phyloP scores from a whole-genome alignment of 1,140 invertebrate species.

The Rhizoglyphus robini region DNA sequence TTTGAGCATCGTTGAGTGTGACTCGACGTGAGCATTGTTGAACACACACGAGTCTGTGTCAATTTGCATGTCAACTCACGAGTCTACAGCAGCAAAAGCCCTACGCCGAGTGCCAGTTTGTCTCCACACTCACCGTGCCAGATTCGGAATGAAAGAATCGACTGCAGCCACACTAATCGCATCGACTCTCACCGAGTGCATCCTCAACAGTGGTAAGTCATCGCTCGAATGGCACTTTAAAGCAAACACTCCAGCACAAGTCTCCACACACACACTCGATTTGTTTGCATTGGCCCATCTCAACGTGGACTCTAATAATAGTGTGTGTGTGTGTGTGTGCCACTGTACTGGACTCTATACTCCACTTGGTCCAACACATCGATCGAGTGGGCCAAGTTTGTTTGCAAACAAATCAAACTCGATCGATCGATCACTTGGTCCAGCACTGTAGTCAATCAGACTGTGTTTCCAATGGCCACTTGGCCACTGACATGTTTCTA shows the following conservation, averaged over 20 bases:
- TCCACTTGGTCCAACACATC: neutral
- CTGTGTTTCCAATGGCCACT: too few relatives aligned
- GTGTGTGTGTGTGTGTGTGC: neutral
- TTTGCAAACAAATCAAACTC: conserved; percentile 14
- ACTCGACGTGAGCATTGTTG: too few relatives aligned
- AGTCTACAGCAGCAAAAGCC: neutral
- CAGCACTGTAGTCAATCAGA: too few relatives aligned
- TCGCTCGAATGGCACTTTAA: too few relatives aligned
- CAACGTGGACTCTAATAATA: neutral
- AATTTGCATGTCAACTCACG: conserved; percentile 9
- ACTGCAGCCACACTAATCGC: neutral
- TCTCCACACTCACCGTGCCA: neutral
- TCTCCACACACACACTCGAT: too few relatives aligned
- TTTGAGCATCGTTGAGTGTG: too few relatives aligned
- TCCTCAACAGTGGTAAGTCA: too few relatives aligned
- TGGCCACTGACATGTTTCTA: too few relatives aligned
- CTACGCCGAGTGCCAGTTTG: neutral
- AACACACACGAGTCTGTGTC: conserved; percentile 13
- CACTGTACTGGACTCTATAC: neutral
- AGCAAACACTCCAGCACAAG: too few relatives aligned
- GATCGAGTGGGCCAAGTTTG: conserved; percentile 1
- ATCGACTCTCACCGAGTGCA: neutral
- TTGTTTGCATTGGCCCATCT: neutral
- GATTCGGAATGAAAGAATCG: neutral
- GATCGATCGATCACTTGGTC: neutral